phyloP scores from a whole-genome alignment of 2,888 invertebrate species.

The Oconnorella tubifera region DNA sequence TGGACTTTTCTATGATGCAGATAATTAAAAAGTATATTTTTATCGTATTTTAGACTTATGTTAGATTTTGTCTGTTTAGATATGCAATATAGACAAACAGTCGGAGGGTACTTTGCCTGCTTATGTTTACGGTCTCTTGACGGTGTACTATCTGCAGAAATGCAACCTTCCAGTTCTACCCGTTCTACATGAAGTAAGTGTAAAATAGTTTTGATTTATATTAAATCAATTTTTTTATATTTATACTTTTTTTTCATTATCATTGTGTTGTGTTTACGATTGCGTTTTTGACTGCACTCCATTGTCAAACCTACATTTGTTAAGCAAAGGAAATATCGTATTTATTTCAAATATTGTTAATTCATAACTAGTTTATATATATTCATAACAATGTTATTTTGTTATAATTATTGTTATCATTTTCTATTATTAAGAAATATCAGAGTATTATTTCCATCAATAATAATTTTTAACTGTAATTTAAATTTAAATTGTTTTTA shows the following conservation, averaged over 20 bases:
- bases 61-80: constrained; percentile 39
- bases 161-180: constrained; percentile 54
- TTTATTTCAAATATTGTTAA: too few relatives aligned
- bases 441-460: too few relatives aligned
- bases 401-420: too few relatives aligned
- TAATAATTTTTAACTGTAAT: too few relatives aligned
- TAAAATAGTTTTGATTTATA: neutral
- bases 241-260: neutral
- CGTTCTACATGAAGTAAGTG: constrained; percentile 56
- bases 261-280: neutral
- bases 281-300: neutral
- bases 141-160: constrained; percentile 60
- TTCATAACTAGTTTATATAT: too few relatives aligned
- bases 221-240: neutral
- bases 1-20: too few relatives aligned
- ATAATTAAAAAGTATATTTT: too few relatives aligned
- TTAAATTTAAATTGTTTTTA: too few relatives aligned
- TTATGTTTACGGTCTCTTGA: constrained; percentile 58
- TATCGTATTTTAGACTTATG: neutral
- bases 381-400: too few relatives aligned
- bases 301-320: too few relatives aligned
- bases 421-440: too few relatives aligned
- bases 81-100: constrained; percentile 58
- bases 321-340: too few relatives aligned
- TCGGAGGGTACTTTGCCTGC: constrained; percentile 59